Evolutionary conservation across 2,113 vertebrate species (phyloP), one percentile per base, ranked within the genome.

Genomic region (Bufo bufo): DNA sequence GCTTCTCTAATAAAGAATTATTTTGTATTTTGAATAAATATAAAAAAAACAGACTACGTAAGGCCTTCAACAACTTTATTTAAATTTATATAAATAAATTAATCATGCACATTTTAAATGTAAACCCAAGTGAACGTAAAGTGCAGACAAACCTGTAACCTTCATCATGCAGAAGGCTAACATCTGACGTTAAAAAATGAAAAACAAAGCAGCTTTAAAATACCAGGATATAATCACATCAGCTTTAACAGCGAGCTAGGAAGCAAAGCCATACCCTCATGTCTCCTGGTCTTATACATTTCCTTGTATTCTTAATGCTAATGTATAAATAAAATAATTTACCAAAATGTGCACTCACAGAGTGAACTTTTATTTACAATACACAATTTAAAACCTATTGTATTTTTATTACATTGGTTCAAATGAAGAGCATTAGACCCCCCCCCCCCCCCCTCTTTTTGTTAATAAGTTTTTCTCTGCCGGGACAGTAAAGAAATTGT

Each of bases 311-410:
- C 96, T 95, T 95, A 98, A 97, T 96, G 96, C 96, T 96, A 97
- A 97, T 97, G 94, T 95, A 98, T 99, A 99, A 99, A 99, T 99
- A 99, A 99, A 96, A 99, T 97, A 97, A 97, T 96, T 97, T 98
- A 99, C 97, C 97, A 99, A 98, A 96, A 98, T 98, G 97, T 97
- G 97, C 98, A 99, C 98, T 99, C 98, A 99, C 97, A 99, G 98
- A 99, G 98, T 99, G 98, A 99, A 99, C 97, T 98, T 96, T 96
- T 99, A 98, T 99, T 95, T 99, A 99, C 98, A 99, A 95, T 97
- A 98, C 96, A 96, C 94, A 96, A 96, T 97, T 96, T 95, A 97
- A 97, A 97, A 97, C 96, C 95, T 96, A 97, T 95, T 97, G 97
- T 97, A 95, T 94, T 95, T 82, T 95, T 92, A 91, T 90, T 89